Evolutionary conservation across 2,797 vertebrate genomes (phyloP).

Genomic region (Mus caroli): DNA sequence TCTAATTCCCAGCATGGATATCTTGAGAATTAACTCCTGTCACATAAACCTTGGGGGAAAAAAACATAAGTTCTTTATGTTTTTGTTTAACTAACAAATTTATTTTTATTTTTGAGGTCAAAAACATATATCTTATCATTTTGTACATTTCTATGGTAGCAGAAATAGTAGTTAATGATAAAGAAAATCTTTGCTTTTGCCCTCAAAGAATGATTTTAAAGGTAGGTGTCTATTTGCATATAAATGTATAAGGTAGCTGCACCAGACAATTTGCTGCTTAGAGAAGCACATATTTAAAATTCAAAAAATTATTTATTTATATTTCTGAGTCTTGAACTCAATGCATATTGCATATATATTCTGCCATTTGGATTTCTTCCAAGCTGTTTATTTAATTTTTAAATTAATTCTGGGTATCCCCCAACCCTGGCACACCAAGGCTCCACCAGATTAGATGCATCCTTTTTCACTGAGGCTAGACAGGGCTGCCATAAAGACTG

Average conservation of each 20-base stretch:
- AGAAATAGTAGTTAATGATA: conserved; percentile 15
- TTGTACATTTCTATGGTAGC: background rate
- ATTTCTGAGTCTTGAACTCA: background rate
- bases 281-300: background rate
- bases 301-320: background rate
- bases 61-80: background rate
- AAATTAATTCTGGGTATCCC: background rate
- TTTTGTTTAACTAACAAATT: background rate
- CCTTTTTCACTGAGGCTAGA: background rate
- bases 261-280: conserved; percentile 3
- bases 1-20: background rate
- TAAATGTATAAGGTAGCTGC: background rate
- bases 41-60: background rate
- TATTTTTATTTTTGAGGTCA: background rate
- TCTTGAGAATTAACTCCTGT: background rate
- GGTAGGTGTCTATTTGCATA: background rate
- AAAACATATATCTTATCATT: background rate
- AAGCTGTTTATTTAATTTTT: background rate
- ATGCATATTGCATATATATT: background rate
- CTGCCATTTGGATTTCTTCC: background rate
- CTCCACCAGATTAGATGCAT: background rate
- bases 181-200: conserved; percentile 1
- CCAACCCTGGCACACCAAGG: background rate
- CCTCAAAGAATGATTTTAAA: conserved; percentile 52
- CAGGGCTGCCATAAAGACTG: background rate